These are phyloP conservation scores for Leptopilina syphax DNA, from an alignment of 2,888 invertebrate genomes.

Conservation along the genomic window DNA sequence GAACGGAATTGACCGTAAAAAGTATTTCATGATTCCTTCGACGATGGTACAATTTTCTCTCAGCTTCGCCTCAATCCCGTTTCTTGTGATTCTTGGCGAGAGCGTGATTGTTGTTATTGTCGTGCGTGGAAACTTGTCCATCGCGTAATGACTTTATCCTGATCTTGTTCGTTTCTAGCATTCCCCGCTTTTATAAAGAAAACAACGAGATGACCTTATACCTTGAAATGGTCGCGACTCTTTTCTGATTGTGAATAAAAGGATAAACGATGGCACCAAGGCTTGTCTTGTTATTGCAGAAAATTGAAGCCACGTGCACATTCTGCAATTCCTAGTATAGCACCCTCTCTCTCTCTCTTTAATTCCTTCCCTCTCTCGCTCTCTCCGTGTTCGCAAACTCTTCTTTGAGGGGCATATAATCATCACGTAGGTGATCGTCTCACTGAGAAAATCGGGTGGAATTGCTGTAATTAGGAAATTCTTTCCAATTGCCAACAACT, in stretches of 20 bases:
- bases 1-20: too few species aligned
- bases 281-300: conserved; percentile 37
- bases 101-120: conserved; percentile 13
- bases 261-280: conserved; percentile 36
- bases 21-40: too few species aligned
- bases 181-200: neutral
- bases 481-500: conserved; percentile 27
- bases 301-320: conserved; percentile 37
- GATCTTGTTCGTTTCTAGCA: conserved; percentile 41
- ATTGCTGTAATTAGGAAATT: conserved; percentile 37
- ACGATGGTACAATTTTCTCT: conserved; percentile 17
- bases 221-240: neutral
- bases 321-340: conserved; percentile 12
- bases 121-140: conserved; percentile 44
- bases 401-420: neutral
- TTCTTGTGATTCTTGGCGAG: neutral
- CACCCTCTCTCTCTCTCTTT: neutral
- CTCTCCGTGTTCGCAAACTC: neutral
- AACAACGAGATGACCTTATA: neutral
- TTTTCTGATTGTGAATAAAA: conserved; percentile 10
- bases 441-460: conserved; percentile 3
- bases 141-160: conserved; percentile 59
- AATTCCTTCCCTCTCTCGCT: neutral
- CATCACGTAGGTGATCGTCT: conserved; percentile 35
- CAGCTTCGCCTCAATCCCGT: neutral